These are phyloP conservation scores for Eucera pruinosa DNA, from an alignment of 2,888 invertebrate species.

Conservation along the genomic window DNA sequence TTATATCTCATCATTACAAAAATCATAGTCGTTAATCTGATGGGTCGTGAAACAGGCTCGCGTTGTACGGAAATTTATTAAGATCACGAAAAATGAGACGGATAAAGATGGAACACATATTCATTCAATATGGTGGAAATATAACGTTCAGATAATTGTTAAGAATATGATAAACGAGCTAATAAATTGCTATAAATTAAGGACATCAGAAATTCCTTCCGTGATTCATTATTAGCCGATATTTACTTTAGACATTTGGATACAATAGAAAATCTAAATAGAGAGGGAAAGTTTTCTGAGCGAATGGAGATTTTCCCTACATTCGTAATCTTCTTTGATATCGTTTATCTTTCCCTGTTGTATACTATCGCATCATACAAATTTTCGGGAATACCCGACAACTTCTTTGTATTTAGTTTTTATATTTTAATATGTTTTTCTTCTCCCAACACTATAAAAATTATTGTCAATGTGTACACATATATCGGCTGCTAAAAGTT, in stretches of 20 bases:
- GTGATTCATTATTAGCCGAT: slow-evolving; percentile 6
- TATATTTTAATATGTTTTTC: no score
- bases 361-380: not conserved
- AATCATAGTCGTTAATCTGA: slow-evolving; percentile 54
- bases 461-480: no score
- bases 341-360: not conserved
- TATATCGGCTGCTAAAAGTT: no score
- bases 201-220: not conserved
- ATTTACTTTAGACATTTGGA: not conserved
- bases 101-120: slow-evolving; percentile 7
- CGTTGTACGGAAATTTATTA: slow-evolving; percentile 53
- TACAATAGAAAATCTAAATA: not conserved
- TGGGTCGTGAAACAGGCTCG: slow-evolving; percentile 48
- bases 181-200: slow-evolving; percentile 3
- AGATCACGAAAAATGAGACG: slow-evolving; percentile 26
- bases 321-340: not conserved
- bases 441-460: no score
- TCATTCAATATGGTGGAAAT: slow-evolving; percentile 16
- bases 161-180: not conserved
- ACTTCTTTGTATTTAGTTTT: not conserved
- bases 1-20: slow-evolving; percentile 30
- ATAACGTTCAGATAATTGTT: slow-evolving; percentile 14
- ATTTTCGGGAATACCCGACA: not conserved
- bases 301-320: not conserved
- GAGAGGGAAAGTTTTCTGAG: not conserved